phyloP scores from a whole-genome alignment of 2,797 vertebrate genomes.

The Rallus crepitans region DNA sequence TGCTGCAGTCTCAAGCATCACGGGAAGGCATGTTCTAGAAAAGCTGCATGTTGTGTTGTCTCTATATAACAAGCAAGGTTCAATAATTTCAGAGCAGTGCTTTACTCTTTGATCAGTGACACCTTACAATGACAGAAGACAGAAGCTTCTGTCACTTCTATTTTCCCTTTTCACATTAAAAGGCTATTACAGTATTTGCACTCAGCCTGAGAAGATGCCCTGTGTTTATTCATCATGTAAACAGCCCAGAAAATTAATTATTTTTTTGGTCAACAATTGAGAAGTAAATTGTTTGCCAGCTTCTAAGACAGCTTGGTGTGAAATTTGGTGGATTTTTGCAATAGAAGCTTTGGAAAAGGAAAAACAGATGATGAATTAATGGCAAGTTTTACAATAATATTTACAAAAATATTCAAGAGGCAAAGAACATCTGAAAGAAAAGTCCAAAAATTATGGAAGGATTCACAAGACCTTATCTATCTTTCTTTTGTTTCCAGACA shows the following conservation, averaged over 20 bases:
- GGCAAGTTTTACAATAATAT: neutral
- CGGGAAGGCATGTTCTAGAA: neutral
- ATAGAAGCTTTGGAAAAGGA: neutral
- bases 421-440: neutral
- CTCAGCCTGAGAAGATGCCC: neutral
- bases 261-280: neutral
- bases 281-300: neutral
- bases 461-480: neutral
- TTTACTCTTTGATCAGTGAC: neutral
- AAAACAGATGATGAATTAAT: neutral
- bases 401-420: conserved; percentile 10
- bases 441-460: neutral
- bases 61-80: neutral
- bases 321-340: neutral
- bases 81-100: neutral
- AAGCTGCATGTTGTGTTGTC: neutral
- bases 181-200: neutral
- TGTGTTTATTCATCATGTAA: neutral
- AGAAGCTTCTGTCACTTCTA: neutral
- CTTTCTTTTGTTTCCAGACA: neutral
- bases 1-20: neutral
- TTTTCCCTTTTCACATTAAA: neutral
- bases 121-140: neutral
- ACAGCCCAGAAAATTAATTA: neutral
- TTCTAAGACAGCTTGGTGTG: neutral